Conservation (phyloP, 2,888 invertebrate genomes). For the Scaptodrosophila latifasciaeformis region DNA sequence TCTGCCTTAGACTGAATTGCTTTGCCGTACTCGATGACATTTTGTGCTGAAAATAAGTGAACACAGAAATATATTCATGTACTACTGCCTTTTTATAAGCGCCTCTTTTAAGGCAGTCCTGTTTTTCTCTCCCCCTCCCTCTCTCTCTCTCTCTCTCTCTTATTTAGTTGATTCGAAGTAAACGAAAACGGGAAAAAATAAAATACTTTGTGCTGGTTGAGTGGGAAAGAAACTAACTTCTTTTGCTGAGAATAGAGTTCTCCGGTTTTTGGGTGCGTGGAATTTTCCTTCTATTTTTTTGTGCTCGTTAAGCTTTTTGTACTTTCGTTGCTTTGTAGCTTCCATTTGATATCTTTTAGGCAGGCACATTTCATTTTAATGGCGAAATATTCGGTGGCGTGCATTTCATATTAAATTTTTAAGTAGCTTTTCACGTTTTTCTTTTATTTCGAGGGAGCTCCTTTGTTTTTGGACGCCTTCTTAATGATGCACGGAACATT, state of each 20-base stretch:
- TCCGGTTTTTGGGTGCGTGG: background rate
- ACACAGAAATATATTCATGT: slow-evolving; percentile 44
- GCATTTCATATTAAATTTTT: slow-evolving; percentile 51
- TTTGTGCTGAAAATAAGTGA: slow-evolving; percentile 41
- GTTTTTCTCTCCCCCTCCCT: background rate
- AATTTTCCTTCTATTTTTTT: slow-evolving; percentile 42
- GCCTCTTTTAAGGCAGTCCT: too few relatives aligned
- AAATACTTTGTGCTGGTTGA: slow-evolving; percentile 41
- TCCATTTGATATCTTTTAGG: slow-evolving; percentile 28
- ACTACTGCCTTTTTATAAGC: slow-evolving; percentile 2
- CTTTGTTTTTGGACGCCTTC: slow-evolving; percentile 27
- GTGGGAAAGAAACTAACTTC: too few relatives aligned
- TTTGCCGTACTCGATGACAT: slow-evolving; percentile 32
- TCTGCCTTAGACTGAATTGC: background rate
- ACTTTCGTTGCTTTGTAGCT: slow-evolving; percentile 14
- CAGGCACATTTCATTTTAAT: slow-evolving; percentile 36
- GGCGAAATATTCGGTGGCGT: slow-evolving; percentile 37
- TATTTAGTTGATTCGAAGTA: slow-evolving; percentile 11
- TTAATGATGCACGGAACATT: slow-evolving; percentile 53
- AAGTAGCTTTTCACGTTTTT: slow-evolving; percentile 33
- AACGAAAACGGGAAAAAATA: slow-evolving; percentile 29
- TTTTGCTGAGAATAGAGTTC: slow-evolving; percentile 10
- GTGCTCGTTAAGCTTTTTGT: slow-evolving; percentile 46
- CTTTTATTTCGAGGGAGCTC: slow-evolving; percentile 9
- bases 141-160: background rate